A percentile compares a stretch with the other conserved stretches of the same genome.
Conservation (phyloP, 23 tunicate species). For the Halocynthia roretzi region DNA sequence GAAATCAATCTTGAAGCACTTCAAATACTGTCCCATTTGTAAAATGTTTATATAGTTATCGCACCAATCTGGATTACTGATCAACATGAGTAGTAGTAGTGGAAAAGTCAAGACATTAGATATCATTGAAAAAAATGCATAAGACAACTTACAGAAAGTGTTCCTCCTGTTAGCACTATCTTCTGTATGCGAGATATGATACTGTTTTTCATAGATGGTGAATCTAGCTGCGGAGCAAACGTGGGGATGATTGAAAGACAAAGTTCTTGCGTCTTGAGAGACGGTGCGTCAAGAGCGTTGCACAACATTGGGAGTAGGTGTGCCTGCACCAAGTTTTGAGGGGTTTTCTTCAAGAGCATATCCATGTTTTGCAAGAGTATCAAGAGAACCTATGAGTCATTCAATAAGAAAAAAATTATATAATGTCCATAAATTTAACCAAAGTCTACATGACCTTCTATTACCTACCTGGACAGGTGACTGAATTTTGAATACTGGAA, state of each 20-base stretch:
- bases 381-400: constrained; percentile 37
- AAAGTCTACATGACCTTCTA: background rate
- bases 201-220: constrained; percentile 57
- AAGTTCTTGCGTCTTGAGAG: constrained; percentile 68
- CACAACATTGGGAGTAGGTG: constrained; percentile 84
- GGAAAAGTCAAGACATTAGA: no score
- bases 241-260: constrained; percentile 74
- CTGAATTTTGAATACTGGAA: constrained; percentile 89
- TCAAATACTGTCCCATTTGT: background rate
- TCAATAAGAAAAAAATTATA: background rate
- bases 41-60: background rate
- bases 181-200: constrained; percentile 68
- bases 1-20: background rate
- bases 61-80: no score
- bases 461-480: constrained; percentile 64
- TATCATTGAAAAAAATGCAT: no score
- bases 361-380: constrained; percentile 88
- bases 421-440: background rate
- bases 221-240: constrained; percentile 60
- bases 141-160: constrained; percentile 48
- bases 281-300: constrained; percentile 58
- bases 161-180: constrained; percentile 56
- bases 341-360: constrained; percentile 55
- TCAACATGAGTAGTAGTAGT: no score
- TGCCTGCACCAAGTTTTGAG: constrained; percentile 39